A percentile compares a stretch with the other conserved stretches of the same genome.
phyloP scores from a whole-genome alignment of 2,888 invertebrate species.

The Sminthurinus aureus region DNA sequence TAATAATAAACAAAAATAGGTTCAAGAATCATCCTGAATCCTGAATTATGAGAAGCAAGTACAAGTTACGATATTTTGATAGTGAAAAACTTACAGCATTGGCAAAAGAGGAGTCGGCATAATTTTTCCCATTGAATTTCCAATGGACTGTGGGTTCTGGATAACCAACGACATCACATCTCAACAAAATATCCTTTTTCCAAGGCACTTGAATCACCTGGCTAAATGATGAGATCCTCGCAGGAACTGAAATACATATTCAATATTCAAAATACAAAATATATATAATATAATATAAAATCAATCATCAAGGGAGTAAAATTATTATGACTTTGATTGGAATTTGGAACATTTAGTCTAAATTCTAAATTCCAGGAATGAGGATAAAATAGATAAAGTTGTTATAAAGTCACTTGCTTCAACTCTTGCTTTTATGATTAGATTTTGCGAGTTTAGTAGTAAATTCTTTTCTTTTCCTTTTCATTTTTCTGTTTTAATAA shows the following conservation, averaged over 20 bases:
- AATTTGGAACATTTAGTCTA: not conserved
- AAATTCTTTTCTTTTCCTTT: too few relatives aligned
- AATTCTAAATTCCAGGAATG: too few relatives aligned
- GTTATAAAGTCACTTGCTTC: too few relatives aligned
- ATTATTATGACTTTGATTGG: not conserved
- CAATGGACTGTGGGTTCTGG: slow-evolving; percentile 55
- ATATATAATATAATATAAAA: not conserved
- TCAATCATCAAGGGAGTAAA: not conserved
- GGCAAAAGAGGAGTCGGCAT: slow-evolving; percentile 46
- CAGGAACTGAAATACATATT: slow-evolving; percentile 72
- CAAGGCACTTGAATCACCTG: slow-evolving; percentile 69
- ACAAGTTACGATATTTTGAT: not conserved
- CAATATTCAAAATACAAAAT: not conserved
- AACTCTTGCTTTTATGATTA: too few relatives aligned
- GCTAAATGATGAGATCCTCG: slow-evolving; percentile 88
- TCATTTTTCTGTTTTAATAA: too few relatives aligned
- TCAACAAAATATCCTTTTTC: slow-evolving; percentile 82
- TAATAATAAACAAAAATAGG: not conserved
- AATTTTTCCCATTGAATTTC: slow-evolving; percentile 57
- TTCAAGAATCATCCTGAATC: not conserved
- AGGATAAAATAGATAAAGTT: too few relatives aligned
- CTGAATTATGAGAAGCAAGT: not conserved
- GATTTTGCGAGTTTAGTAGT: too few relatives aligned
- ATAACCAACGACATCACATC: slow-evolving; percentile 83
- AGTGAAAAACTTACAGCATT: slow-evolving; percentile 27